Conservation (phyloP, 2,888 invertebrate species). For the Tipula confusa region DNA sequence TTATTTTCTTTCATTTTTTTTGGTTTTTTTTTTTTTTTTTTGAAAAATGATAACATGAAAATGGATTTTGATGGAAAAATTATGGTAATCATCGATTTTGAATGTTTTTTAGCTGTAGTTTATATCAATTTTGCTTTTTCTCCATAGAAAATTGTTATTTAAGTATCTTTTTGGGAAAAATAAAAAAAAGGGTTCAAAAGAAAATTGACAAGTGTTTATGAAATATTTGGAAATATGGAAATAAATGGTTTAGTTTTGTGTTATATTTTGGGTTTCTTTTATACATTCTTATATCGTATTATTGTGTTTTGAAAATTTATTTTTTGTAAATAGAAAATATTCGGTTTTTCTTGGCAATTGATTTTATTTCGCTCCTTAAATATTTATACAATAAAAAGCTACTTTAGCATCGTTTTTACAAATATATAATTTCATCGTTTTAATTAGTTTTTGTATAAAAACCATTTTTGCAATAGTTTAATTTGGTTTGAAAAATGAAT, state of each 20-base stretch:
- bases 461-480: too few species aligned
- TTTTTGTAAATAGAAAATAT: not conserved
- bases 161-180: conserved; percentile 20
- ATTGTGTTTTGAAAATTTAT: not conserved
- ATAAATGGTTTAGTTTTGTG: not conserved
- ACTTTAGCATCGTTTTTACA: not conserved
- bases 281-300: not conserved
- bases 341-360: not conserved
- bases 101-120: not conserved
- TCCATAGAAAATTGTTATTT: conserved; percentile 7
- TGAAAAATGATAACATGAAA: conserved; percentile 25
- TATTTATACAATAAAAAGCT: not conserved
- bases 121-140: not conserved
- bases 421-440: not conserved
- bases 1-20: not conserved
- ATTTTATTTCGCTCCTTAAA: not conserved
- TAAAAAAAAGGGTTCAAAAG: conserved; percentile 12
- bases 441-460: not conserved
- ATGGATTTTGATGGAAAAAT: conserved; percentile 25
- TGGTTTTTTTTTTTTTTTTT: not conserved
- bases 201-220: conserved; percentile 25
- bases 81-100: conserved; percentile 9
- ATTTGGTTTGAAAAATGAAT: too few species aligned
- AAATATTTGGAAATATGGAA: not conserved
- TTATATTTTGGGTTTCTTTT: not conserved